Conservation (phyloP, 1,140 invertebrate genomes). For the Bombyx mori region DNA sequence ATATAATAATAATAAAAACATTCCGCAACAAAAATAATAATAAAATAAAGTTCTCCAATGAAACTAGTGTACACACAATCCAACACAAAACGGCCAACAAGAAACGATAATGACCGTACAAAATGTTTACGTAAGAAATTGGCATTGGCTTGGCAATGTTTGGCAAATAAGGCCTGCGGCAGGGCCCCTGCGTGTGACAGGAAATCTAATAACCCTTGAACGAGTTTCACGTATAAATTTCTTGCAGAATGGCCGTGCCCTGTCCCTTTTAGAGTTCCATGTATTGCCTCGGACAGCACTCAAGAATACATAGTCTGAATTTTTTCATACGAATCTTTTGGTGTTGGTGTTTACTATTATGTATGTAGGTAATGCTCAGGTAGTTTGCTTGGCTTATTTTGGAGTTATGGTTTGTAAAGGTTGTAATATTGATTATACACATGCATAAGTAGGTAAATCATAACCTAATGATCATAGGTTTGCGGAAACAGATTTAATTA, state of each 20-base stretch:
- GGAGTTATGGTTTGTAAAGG: no score
- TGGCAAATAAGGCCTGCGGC: conserved; percentile 46
- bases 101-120: conserved; percentile 42
- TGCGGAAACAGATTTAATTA: no score
- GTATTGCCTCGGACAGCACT: conserved; percentile 14
- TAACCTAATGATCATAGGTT: no score
- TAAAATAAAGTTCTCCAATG: neutral
- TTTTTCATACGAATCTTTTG: conserved; percentile 1
- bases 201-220: conserved; percentile 55
- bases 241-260: conserved; percentile 34
- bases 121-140: conserved; percentile 52
- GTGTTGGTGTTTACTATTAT: no score
- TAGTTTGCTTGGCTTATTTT: no score
- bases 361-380: no score
- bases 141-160: conserved; percentile 46
- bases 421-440: no score
- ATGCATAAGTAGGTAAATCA: no score
- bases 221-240: conserved; percentile 44
- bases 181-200: conserved; percentile 45
- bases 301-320: conserved; percentile 1
- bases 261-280: conserved; percentile 22
- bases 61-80: conserved; percentile 11
- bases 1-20: no score
- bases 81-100: conserved; percentile 24
- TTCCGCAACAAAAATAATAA: conserved; percentile 1